Evolutionary conservation across 2,888 invertebrate species (phyloP).

Genomic region (Xanthorhoe spadicearia): DNA sequence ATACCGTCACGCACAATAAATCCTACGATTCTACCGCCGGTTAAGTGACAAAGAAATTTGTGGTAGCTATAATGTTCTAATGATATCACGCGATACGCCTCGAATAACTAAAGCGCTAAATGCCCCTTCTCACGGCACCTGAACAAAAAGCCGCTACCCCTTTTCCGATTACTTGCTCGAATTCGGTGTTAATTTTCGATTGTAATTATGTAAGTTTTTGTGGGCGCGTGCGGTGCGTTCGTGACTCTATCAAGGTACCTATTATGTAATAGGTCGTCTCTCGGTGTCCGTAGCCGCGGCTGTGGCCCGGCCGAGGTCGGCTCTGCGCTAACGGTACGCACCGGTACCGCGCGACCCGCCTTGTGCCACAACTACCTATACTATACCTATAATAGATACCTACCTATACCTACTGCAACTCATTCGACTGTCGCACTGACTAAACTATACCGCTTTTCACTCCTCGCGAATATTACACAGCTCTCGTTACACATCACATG

Average conservation of each 20-base stretch:
- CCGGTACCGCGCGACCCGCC: conserved; percentile 54
- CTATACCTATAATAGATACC: too few relatives aligned
- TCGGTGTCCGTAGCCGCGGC: conserved; percentile 30
- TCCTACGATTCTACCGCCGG: conserved; percentile 61
- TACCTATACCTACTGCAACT: conserved; percentile 12
- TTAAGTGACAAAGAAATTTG: conserved; percentile 75
- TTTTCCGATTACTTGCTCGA: conserved; percentile 56
- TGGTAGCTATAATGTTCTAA: conserved; percentile 70
- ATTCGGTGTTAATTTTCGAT: conserved; percentile 60
- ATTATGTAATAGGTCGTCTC: conserved; percentile 48
- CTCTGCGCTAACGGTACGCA: conserved; percentile 66
- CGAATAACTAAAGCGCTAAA: conserved; percentile 68
- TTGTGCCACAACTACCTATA: too few relatives aligned
- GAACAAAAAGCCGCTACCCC: conserved; percentile 51
- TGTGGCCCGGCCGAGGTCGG: conserved; percentile 47
- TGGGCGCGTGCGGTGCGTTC: conserved; percentile 53
- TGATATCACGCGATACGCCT: conserved; percentile 71
- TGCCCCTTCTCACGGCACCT: conserved; percentile 66
- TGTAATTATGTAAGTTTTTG: conserved; percentile 60
- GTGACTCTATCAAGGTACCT: conserved; percentile 50
- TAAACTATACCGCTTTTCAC: conserved; percentile 24
- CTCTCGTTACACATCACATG: conserved; percentile 28
- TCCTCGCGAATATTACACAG: conserved; percentile 26
- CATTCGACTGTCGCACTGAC: conserved; percentile 25
- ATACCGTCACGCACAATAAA: conserved; percentile 66